Conservation (phyloP, 2,113 vertebrate genomes). For the Catharus bicknelli region DNA sequence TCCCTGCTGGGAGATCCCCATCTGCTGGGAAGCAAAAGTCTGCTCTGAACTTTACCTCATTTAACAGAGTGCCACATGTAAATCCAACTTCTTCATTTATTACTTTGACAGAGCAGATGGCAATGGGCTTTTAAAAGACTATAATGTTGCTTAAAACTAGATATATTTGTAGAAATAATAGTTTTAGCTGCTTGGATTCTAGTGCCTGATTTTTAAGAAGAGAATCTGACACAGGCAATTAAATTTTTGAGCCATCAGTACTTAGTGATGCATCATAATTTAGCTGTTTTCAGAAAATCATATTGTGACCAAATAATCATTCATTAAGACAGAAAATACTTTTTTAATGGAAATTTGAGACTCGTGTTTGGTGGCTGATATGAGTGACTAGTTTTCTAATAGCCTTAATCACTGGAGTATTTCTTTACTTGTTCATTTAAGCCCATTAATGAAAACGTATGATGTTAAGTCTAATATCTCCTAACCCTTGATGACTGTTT, state of each 20-base stretch:
- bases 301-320: slow-evolving; percentile 36
- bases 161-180: slow-evolving; percentile 39
- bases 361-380: slow-evolving; percentile 22
- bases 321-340: slow-evolving; percentile 34
- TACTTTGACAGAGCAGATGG: slow-evolving; percentile 60
- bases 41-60: slow-evolving; percentile 61
- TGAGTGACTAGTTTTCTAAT: slow-evolving; percentile 59
- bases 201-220: slow-evolving; percentile 35
- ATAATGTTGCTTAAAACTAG: slow-evolving; percentile 24
- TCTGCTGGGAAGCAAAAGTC: slow-evolving; percentile 61
- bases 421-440: slow-evolving; percentile 55
- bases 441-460: slow-evolving; percentile 47
- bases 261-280: slow-evolving; percentile 45
- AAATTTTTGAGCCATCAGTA: slow-evolving; percentile 49
- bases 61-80: slow-evolving; percentile 42
- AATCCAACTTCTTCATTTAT: slow-evolving; percentile 55
- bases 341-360: slow-evolving; percentile 45
- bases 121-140: slow-evolving; percentile 46
- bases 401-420: slow-evolving; percentile 48
- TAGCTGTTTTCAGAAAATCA: slow-evolving; percentile 54
- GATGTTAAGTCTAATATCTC: slow-evolving; percentile 64
- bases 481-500: slow-evolving; percentile 68
- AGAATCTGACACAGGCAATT: slow-evolving; percentile 37
- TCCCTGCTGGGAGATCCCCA: slow-evolving; percentile 72
- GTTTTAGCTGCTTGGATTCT: slow-evolving; percentile 14